Evolutionary conservation across 2,113 vertebrate genomes (phyloP).

Genomic region (Psilopogon haemacephalus): DNA sequence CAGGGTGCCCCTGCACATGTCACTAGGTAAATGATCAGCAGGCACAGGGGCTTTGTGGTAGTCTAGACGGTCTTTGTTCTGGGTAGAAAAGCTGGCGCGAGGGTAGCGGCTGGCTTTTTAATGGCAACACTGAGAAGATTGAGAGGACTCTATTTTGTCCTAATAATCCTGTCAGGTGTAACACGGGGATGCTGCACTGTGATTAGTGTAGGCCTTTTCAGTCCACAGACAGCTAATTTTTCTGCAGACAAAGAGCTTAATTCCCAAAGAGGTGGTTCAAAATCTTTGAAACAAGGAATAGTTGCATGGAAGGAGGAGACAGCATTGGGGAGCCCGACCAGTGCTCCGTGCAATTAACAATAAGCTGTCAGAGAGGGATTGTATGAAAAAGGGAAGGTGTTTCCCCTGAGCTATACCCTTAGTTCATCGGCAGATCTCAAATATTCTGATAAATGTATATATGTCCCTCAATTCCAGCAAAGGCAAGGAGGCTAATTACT

Average conservation of each 20-base stretch:
- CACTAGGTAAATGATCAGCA: neutral
- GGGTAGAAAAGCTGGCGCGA: neutral
- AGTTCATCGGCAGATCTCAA: slow-evolving; percentile 58
- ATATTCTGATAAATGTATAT: slow-evolving; percentile 38
- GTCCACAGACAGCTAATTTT: slow-evolving; percentile 73
- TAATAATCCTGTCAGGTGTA: slow-evolving; percentile 66
- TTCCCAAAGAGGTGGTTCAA: slow-evolving; percentile 68
- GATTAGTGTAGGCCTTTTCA: slow-evolving; percentile 69
- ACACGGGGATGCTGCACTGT: slow-evolving; percentile 46
- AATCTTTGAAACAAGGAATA: slow-evolving; percentile 69
- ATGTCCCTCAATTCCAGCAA: slow-evolving; percentile 27
- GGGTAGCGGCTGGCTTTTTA: neutral
- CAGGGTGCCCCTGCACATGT: neutral
- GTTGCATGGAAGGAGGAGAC: slow-evolving; percentile 56
- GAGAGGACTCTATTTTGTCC: slow-evolving; percentile 59
- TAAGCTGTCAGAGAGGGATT: slow-evolving; percentile 36
- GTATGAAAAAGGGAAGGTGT: slow-evolving; percentile 23
- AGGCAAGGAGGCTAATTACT: slow-evolving; percentile 67
- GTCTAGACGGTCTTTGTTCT: slow-evolving; percentile 52
- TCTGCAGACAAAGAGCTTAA: slow-evolving; percentile 69
- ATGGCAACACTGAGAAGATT: slow-evolving; percentile 37
- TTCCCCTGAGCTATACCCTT: slow-evolving; percentile 43
- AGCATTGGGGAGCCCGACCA: neutral
- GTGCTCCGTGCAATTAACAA: slow-evolving; percentile 59
- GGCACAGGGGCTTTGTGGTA: neutral